A percentile compares a stretch with the other conserved stretches of the same genome.
Evolutionary conservation across 2,113 vertebrate genomes (phyloP).

Genomic region (Tychaedon coryphoeus): DNA sequence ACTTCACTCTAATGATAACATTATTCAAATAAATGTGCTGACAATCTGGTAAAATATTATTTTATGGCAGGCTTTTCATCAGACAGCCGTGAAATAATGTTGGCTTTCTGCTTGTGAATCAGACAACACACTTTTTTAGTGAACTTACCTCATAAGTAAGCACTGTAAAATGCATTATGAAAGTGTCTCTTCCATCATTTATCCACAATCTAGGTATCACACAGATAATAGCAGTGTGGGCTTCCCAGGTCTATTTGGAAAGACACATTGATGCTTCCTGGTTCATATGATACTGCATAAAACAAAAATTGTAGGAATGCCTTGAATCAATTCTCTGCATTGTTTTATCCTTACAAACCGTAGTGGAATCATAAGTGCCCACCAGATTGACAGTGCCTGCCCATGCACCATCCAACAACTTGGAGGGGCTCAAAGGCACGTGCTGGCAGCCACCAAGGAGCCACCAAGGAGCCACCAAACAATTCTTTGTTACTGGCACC

Average conservation of each 20-base stretch:
- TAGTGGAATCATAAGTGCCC: not conserved
- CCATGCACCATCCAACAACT: not conserved
- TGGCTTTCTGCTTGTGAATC: not conserved
- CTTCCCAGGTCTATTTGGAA: not conserved
- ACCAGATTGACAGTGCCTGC: not conserved
- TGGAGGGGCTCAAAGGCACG: not conserved
- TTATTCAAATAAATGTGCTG: conserved; percentile 54
- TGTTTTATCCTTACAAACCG: not conserved
- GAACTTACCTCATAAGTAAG: not conserved
- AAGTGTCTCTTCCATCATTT: not conserved
- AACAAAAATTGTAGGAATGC: not conserved
- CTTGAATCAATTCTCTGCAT: not conserved
- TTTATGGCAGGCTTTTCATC: not conserved
- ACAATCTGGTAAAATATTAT: conserved; percentile 20
- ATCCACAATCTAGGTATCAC: not conserved
- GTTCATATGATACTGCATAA: not conserved
- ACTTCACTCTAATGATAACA: conserved; percentile 37
- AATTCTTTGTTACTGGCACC: not conserved
- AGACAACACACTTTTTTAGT: not conserved
- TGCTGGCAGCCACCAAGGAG: not conserved
- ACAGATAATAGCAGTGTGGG: not conserved
- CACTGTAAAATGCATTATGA: not conserved
- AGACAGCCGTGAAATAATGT: not conserved
- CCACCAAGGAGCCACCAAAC: not conserved
- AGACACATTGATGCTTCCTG: not conserved